A percentile compares a stretch with the other conserved stretches of the same genome.
These are phyloP conservation scores for Nymphalis c-album DNA, from an alignment of 2,888 invertebrate species.

Conservation along the genomic window DNA sequence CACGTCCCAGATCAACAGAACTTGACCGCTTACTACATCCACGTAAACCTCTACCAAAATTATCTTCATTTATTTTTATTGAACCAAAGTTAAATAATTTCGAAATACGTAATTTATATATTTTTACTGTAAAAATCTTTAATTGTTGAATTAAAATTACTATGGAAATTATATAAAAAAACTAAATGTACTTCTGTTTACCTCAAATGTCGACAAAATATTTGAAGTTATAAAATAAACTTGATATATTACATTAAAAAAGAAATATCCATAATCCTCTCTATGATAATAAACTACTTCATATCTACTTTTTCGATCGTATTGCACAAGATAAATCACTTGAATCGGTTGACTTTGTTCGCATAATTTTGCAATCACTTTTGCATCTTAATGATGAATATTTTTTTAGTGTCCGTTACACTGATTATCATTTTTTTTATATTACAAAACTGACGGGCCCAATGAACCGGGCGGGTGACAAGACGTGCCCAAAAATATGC, in stretches of 20 bases:
- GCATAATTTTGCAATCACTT: constrained; percentile 54
- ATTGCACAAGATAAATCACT: constrained; percentile 37
- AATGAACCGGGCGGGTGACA: constrained; percentile 35
- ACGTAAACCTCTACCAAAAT: constrained; percentile 43
- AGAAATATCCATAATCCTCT: not conserved
- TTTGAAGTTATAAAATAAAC: no score
- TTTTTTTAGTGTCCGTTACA: constrained; percentile 44
- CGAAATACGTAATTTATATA: no score
- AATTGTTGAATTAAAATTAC: no score
- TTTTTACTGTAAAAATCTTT: no score
- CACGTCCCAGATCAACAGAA: constrained; percentile 56
- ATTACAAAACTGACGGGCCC: constrained; percentile 33
- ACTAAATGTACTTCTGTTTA: no score
- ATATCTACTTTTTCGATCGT: constrained; percentile 26
- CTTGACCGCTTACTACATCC: constrained; percentile 40
- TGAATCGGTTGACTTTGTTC: constrained; percentile 43
- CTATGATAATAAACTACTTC: constrained; percentile 16
- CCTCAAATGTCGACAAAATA: no score
- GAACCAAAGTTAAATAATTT: no score
- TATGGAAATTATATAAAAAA: no score
- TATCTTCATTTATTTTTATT: not conserved
- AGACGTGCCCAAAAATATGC: constrained; percentile 34
- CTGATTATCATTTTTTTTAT: constrained; percentile 39
- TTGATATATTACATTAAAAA: not conserved
- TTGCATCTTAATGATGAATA: constrained; percentile 40